Conservation (phyloP, 2,113 vertebrate genomes). For the Pitta sordida region DNA sequence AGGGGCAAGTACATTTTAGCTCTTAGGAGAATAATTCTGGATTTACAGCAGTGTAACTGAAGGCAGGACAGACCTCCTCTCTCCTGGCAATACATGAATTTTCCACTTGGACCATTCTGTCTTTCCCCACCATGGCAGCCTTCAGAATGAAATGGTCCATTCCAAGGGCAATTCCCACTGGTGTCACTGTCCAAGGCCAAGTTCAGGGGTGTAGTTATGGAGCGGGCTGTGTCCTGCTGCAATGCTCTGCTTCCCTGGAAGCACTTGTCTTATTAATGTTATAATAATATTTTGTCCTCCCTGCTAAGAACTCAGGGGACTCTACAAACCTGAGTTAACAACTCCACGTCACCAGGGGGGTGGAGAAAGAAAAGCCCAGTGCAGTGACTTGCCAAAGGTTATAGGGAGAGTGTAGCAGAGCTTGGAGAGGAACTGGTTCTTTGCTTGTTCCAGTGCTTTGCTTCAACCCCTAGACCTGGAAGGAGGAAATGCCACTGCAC, state of each 20-base stretch:
- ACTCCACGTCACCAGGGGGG: not conserved
- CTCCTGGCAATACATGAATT: not conserved
- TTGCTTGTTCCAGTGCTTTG: not conserved
- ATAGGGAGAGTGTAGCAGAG: not conserved
- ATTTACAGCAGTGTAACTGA: not conserved
- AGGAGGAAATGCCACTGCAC: slow-evolving; percentile 25
- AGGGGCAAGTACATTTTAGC: not conserved
- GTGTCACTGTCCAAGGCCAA: not conserved
- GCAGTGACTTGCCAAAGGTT: not conserved
- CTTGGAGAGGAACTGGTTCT: not conserved
- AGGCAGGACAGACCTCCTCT: not conserved
- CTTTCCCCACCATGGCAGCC: not conserved
- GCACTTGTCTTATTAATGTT: not conserved
- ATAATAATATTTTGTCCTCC: not conserved
- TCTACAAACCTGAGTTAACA: not conserved
- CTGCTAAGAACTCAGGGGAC: not conserved
- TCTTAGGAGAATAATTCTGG: not conserved
- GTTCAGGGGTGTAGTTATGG: not conserved
- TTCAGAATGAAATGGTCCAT: not conserved
- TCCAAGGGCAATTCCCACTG: not conserved
- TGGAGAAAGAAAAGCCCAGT: not conserved
- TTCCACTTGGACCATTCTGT: not conserved
- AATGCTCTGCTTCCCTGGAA: not conserved
- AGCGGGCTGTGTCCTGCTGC: not conserved
- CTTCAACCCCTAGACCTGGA: not conserved